A percentile compares a stretch with the other conserved stretches of the same genome.
phyloP scores from a whole-genome alignment of 1,140 invertebrate species.

The Gyrodactylus salaris region DNA sequence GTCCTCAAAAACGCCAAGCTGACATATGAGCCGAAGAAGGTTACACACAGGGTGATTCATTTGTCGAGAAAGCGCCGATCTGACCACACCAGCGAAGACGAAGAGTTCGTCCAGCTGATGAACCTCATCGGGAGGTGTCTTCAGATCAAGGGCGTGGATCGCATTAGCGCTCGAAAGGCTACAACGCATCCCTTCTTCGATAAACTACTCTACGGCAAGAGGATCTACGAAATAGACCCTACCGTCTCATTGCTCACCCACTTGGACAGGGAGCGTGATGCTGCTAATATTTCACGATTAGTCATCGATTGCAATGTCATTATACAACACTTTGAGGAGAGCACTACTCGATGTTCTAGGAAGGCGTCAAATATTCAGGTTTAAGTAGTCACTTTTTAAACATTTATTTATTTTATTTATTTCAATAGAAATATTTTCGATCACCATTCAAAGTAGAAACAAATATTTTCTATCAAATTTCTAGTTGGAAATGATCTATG shows the following conservation, averaged over 20 bases:
- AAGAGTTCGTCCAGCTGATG: not conserved
- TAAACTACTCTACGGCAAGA: not conserved
- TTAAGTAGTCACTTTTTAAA: no score
- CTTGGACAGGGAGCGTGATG: not conserved
- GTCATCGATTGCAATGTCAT: not conserved
- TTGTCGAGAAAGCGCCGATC: not conserved
- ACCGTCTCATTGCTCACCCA: not conserved
- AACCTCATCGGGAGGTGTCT: not conserved
- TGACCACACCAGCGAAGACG: not conserved
- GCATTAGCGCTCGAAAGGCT: not conserved
- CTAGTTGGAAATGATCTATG: no score
- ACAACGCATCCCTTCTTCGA: not conserved
- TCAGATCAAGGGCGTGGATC: not conserved
- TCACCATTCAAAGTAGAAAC: no score
- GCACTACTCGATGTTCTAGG: not conserved
- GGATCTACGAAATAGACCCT: not conserved
- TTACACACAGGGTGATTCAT: not conserved
- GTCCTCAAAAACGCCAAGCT: not conserved
- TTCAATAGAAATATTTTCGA: no score
- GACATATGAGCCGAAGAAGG: not conserved
- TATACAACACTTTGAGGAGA: not conserved
- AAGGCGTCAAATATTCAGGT: no score
- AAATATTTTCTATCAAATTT: no score
- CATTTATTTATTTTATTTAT: no score
- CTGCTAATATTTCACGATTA: not conserved